Evolutionary conservation across 2,797 vertebrate genomes (phyloP).

Genomic region (Pipistrellus pygmaeus): DNA sequence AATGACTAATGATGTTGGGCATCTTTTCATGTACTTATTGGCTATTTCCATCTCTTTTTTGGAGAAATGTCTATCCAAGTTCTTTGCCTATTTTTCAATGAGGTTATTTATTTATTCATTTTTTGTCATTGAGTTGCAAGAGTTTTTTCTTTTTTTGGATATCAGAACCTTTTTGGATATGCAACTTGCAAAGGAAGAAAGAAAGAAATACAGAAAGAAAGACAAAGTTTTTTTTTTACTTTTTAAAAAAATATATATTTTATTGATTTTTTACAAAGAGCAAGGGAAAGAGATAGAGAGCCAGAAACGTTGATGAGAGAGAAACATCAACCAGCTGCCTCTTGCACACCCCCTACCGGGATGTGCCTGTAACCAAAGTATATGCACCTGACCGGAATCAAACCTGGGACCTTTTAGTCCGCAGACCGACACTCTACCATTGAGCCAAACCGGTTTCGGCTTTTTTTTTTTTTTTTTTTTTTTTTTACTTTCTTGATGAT

Average conservation of each 20-base stretch:
- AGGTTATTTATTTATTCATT: background rate
- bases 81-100: slow-evolving; percentile 35
- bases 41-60: slow-evolving; percentile 22
- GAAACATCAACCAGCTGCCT: no score
- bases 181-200: background rate
- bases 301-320: no score
- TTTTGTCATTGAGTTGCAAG: slow-evolving; percentile 12
- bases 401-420: no score
- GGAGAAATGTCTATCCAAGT: slow-evolving; percentile 51
- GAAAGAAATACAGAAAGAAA: background rate
- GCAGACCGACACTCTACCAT: no score
- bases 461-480: background rate
- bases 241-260: no score
- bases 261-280: no score
- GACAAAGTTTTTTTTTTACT: no score
- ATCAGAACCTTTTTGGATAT: background rate
- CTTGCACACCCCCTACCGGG: no score
- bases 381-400: no score
- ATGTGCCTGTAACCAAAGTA: no score
- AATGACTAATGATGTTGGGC: background rate
- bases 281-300: no score
- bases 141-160: background rate
- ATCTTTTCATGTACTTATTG: slow-evolving; percentile 10
- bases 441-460: no score
- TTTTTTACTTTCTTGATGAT: slow-evolving; percentile 9